These are phyloP conservation scores for Chaetodon trifascialis DNA, from an alignment of 2,113 vertebrate species.

Conservation along the genomic window DNA sequence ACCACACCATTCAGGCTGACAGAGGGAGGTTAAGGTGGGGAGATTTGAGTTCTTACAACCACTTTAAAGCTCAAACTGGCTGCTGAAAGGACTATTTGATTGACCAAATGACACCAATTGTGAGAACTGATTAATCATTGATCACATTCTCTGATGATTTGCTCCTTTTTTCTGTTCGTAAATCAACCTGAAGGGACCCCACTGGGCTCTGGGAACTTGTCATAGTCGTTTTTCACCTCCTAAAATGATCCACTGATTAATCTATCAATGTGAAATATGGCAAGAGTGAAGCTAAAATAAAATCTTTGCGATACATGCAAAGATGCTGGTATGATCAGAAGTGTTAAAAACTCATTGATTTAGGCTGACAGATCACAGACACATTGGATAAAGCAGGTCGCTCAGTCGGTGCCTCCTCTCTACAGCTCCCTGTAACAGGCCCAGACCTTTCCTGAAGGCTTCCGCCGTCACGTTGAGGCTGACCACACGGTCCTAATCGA, in stretches of 20 bases:
- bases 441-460: conserved; percentile 1
- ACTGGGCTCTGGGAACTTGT: neutral
- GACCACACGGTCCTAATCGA: conserved; percentile 36
- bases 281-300: neutral
- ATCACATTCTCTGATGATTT: no score
- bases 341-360: no score
- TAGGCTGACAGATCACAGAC: neutral
- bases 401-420: neutral
- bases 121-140: neutral
- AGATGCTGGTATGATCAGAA: neutral
- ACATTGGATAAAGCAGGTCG: neutral
- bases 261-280: neutral
- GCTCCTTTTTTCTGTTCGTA: no score
- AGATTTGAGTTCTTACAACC: neutral
- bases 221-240: neutral
- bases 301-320: neutral
- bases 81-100: neutral
- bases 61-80: neutral
- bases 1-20: neutral
- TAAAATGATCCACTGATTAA: neutral
- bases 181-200: neutral
- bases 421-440: conserved; percentile 11
- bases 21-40: no score
- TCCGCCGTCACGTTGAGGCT: conserved; percentile 5
- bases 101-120: neutral